Base-by-base conservation (phyloP, 2,888 invertebrate genomes). In the Thecocarcelia acutangulata region DNA sequence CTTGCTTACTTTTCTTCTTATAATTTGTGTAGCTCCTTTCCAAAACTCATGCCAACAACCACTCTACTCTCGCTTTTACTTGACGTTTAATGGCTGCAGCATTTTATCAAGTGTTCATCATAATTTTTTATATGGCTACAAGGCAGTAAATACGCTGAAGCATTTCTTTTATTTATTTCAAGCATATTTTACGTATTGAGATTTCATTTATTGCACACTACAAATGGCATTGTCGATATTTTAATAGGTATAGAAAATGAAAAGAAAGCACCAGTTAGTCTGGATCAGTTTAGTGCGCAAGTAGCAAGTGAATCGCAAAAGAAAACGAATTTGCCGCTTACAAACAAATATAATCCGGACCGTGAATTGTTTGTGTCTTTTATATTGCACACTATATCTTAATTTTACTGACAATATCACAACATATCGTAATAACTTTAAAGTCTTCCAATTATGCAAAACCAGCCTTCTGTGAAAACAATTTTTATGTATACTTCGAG, bases 41-140 rank as follows among this genome's bases (percentile, higher is more conserved):
- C 4, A 15, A 52, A 66, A 58, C 58, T 75, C 66, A 52, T 50
- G 48, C 66, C 59, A 58, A 68, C 44, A 58, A 64, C 44, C 69
- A 80, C 75, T 70, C 17, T 24, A 75, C 69, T 58, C 24, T 63
- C 40, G 19, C 28, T 58, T 52, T 52, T 54, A 46, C 17, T 11
- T 19, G 21, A 19, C 46, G 33, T 11, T 44, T 73, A 68, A 73
- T 81, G 82, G 61, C 74, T 74, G 78, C 74, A 75, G 78, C 82
- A 82, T 33, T 69, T 68, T 78, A 69, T 78, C 74, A 82, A 82
- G 78, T 82, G 82, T 78, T 78, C 74, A 64, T 64, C 44, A 78
- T 70, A 63, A 66, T 70, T 70, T 70, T 76, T 70, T 40, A 58
- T 42, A 12, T 72, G 40, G n/a, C 78, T 72, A n/a, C 37, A 64